phyloP scores from a whole-genome alignment of 2,797 vertebrate species.

The Lepilemur ruficaudatus region DNA sequence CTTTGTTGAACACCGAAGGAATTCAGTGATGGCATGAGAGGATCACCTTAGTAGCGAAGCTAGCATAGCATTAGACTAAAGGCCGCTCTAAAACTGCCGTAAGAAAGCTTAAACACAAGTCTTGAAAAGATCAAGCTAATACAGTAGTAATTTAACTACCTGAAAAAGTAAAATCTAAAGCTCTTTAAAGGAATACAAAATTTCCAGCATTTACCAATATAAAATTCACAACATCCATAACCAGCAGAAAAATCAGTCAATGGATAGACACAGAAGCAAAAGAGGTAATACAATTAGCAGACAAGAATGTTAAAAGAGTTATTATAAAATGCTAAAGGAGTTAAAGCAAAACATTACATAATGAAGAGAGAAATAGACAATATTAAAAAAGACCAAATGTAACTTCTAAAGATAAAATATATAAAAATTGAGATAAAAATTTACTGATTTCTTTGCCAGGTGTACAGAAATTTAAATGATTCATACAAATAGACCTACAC shows the following conservation, averaged over 20 bases:
- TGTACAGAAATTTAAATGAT: neutral
- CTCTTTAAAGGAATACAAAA: neutral
- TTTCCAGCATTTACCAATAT: neutral
- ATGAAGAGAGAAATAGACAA: neutral
- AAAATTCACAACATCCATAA: slow-evolving; percentile 31
- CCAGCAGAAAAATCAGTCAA: neutral
- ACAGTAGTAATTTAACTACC: neutral
- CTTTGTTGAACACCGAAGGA: neutral
- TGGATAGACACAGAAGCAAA: neutral
- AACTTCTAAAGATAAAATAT: slow-evolving; percentile 1
- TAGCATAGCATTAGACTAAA: neutral
- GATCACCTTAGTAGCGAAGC: neutral
- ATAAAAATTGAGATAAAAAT: neutral
- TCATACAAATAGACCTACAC: neutral
- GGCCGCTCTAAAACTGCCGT: neutral
- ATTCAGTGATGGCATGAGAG: neutral
- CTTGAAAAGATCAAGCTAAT: slow-evolving; percentile 1
- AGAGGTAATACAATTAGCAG: neutral
- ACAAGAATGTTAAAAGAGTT: neutral
- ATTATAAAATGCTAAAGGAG: neutral
- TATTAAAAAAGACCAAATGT: neutral
- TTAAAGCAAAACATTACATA: neutral
- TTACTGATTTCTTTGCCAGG: neutral
- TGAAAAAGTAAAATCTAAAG: neutral
- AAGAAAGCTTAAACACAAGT: neutral